phyloP scores from a whole-genome alignment of 2,888 invertebrate species.

The Dorcus parallelipipedus region DNA sequence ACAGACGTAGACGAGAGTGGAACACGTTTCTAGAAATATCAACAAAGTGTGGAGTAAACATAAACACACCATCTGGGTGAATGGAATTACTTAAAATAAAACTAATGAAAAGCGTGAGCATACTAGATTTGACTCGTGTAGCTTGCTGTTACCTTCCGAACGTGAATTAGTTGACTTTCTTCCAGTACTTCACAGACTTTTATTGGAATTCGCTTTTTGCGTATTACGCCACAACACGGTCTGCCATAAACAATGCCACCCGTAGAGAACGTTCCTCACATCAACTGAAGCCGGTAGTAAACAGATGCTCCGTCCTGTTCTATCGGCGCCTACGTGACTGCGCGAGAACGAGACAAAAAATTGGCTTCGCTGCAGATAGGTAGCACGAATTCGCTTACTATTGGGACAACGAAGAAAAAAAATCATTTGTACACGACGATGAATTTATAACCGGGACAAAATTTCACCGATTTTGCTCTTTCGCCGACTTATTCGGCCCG shows the following conservation, averaged over 20 bases:
- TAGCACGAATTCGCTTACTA: background rate
- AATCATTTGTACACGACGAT: too few relatives aligned
- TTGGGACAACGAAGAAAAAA: too few relatives aligned
- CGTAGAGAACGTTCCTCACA: constrained; percentile 23
- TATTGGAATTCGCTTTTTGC: constrained; percentile 36
- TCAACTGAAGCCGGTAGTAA: constrained; percentile 16
- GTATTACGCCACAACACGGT: constrained; percentile 38
- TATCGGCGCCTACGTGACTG: background rate
- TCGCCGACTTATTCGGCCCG: too few relatives aligned
- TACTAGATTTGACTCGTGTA: too few relatives aligned
- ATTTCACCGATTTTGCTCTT: too few relatives aligned
- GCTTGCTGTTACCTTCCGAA: background rate
- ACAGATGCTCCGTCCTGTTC: background rate
- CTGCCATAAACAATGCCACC: constrained; percentile 40
- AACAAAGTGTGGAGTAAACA: constrained; percentile 16
- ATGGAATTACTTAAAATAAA: background rate
- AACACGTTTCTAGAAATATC: background rate
- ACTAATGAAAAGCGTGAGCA: too few relatives aligned
- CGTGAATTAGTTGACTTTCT: background rate
- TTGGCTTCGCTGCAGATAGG: background rate
- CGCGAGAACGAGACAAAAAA: constrained; percentile 2
- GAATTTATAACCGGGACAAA: too few relatives aligned
- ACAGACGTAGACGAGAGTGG: too few relatives aligned
- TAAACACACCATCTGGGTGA: constrained; percentile 10
- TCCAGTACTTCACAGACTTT: constrained; percentile 15